Evolutionary conservation across 2,888 invertebrate genomes (phyloP), one percentile per base, ranked within the genome.

Genomic region (Tipula confusa): DNA sequence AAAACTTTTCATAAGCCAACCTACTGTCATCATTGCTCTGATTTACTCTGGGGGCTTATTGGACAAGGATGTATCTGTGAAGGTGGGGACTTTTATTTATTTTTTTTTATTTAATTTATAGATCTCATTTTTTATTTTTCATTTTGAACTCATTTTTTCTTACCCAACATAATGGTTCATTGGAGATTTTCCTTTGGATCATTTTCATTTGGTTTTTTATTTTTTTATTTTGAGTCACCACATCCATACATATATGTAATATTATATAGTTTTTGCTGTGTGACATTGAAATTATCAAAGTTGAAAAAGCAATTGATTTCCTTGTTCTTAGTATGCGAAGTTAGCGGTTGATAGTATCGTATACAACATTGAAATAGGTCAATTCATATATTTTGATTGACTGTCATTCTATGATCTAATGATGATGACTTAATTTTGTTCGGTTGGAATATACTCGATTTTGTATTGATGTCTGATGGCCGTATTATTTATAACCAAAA

Each of bases 1-100:
- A 99, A 98, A 93, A 98, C 98, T 92, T 99, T 99, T 94, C 99
- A 99, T 93, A 98, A 98, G 93, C 99, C 98, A 91, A 98, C 98
- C 89, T 98, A 98, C 93, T 99, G 99, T 93, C 99, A 99, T 93
- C 98, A 98, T 93, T 99, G 99, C 93, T 97, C 98, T 91, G 99
- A 99, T 92, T 95, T 98, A 94, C 95, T 99, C 89, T 99, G 99
- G 99, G 98, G 99, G 91, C 95, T 99, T 92, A 97, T 99, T 91
- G 98, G 98, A 91, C 98, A 98, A 93, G 99, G 99, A 92, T 98
- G 96, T 93, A 97, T 97, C 91, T 99, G 99, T 93, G 99, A 99
- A 96, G 98, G 99, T 99, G 92, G 91, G 92, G 89, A 33, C 15
- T 82, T 82, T 82, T 33, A 13, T 18, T 28, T 28, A 0, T 79